These are phyloP conservation scores for Odocoileus hemionus DNA, from an alignment of 2,113 vertebrate species.

Conservation along the genomic window DNA sequence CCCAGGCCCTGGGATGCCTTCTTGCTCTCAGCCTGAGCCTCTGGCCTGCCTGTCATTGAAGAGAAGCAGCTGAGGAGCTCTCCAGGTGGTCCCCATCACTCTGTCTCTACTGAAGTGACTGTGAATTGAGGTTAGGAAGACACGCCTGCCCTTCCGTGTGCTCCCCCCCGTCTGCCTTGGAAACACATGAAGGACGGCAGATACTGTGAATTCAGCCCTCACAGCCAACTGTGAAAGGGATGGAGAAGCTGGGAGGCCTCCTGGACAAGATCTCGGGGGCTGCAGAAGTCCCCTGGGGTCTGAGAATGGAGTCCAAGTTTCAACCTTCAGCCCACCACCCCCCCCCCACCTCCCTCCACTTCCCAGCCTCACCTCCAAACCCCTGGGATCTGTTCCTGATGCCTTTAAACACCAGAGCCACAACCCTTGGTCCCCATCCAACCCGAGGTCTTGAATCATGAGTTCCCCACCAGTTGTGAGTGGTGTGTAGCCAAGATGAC, in stretches of 20 bases:
- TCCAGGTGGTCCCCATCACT: not conserved
- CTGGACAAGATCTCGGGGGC: not conserved
- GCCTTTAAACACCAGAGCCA: not conserved
- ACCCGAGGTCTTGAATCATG: not conserved
- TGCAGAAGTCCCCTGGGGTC: not conserved
- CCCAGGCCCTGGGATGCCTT: not conserved
- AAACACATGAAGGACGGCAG: slow-evolving; percentile 46
- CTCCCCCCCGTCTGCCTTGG: not conserved
- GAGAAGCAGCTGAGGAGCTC: not conserved
- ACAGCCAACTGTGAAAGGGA: slow-evolving; percentile 38
- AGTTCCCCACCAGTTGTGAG: not conserved
- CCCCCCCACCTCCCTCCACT: not conserved
- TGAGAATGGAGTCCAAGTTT: not conserved
- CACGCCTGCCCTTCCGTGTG: not conserved
- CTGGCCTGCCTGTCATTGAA: not conserved
- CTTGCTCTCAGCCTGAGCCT: not conserved
- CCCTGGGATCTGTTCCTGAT: not conserved
- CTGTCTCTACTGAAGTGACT: slow-evolving; percentile 27
- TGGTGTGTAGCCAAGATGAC: not conserved
- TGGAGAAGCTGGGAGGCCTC: not conserved
- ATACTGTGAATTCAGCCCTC: slow-evolving; percentile 70
- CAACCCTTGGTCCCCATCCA: not conserved
- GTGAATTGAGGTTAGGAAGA: slow-evolving; percentile 53
- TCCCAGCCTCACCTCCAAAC: not conserved
- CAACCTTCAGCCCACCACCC: not conserved